phyloP scores from a whole-genome alignment of 2,888 invertebrate genomes.

The Pseudolycoriella hygida region DNA sequence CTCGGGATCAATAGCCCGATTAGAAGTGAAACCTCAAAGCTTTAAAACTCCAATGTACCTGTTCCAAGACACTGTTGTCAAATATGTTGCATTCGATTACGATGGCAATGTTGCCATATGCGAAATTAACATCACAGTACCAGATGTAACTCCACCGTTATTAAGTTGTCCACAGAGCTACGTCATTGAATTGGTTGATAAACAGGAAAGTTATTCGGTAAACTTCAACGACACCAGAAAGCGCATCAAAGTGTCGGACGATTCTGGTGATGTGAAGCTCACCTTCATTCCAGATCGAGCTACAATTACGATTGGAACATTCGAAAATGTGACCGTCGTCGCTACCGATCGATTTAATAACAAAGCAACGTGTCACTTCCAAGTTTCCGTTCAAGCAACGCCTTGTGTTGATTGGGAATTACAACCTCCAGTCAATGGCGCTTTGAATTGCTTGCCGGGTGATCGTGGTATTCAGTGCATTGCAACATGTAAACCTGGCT shows the following conservation, averaged over 20 bases:
- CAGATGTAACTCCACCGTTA: slow-evolving; percentile 80
- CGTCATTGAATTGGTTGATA: slow-evolving; percentile 78
- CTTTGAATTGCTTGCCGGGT: slow-evolving; percentile 67
- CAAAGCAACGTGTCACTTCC: slow-evolving; percentile 80
- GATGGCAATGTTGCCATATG: slow-evolving; percentile 96
- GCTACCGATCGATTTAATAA: slow-evolving; percentile 79
- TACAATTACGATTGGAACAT: slow-evolving; percentile 67
- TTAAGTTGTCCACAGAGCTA: slow-evolving; percentile 87
- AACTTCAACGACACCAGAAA: slow-evolving; percentile 80
- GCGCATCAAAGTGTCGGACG: slow-evolving; percentile 71
- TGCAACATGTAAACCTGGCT: slow-evolving; percentile 77
- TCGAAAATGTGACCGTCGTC: slow-evolving; percentile 81
- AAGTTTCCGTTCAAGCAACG: slow-evolving; percentile 81
- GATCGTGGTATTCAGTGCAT: slow-evolving; percentile 70
- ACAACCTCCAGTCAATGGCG: slow-evolving; percentile 74
- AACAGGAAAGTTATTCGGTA: slow-evolving; percentile 76
- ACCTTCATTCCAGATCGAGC: slow-evolving; percentile 70
- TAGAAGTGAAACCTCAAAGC: slow-evolving; percentile 82
- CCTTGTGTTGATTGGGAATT: slow-evolving; percentile 92
- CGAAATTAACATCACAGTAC: slow-evolving; percentile 87
- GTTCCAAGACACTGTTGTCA: slow-evolving; percentile 81
- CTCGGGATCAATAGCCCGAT: slow-evolving; percentile 81
- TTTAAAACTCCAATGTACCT: slow-evolving; percentile 77
- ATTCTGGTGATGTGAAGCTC: slow-evolving; percentile 73
- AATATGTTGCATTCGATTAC: slow-evolving; percentile 92